phyloP scores from a whole-genome alignment of 2,888 invertebrate species.

The Cerastis leucographa region DNA sequence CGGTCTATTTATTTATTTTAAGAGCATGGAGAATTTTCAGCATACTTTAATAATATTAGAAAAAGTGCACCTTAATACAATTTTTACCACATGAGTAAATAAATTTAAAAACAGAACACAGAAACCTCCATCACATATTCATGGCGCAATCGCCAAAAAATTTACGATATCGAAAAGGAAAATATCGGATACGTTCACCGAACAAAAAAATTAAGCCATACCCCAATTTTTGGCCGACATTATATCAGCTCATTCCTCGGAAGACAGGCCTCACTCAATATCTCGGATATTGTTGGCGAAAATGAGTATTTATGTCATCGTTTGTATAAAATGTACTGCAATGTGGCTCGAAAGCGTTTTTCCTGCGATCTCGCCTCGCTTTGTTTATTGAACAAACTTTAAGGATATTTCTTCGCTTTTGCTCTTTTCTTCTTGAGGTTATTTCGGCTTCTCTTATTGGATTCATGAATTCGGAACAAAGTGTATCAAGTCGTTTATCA shows the following conservation, averaged over 20 bases:
- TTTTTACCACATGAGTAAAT: conserved; percentile 54
- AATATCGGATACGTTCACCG: conserved; percentile 66
- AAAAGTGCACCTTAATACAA: conserved; percentile 12
- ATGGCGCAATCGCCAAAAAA: conserved; percentile 66
- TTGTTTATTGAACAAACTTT: conserved; percentile 74
- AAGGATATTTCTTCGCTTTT: conserved; percentile 69
- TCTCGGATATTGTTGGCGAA: conserved; percentile 90
- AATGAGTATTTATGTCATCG: conserved; percentile 90
- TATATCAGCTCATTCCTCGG: conserved; percentile 75
- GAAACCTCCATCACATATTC: conserved; percentile 64
- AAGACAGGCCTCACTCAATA: conserved; percentile 90
- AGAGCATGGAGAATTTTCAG: background rate
- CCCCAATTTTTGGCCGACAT: conserved; percentile 69
- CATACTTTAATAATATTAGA: background rate
- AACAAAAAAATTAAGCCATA: conserved; percentile 71
- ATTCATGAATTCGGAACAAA: conserved; percentile 69
- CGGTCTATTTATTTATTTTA: background rate
- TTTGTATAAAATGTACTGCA: conserved; percentile 87
- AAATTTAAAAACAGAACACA: conserved; percentile 58
- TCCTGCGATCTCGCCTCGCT: conserved; percentile 75
- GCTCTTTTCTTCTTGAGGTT: conserved; percentile 65
- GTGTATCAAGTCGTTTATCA: conserved; percentile 71
- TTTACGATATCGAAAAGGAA: conserved; percentile 70
- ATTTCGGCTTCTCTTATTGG: conserved; percentile 68
- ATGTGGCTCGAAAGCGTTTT: conserved; percentile 76